phyloP scores from a whole-genome alignment of 92 coral and sea anemone species.

The Bergia sp. region DNA sequence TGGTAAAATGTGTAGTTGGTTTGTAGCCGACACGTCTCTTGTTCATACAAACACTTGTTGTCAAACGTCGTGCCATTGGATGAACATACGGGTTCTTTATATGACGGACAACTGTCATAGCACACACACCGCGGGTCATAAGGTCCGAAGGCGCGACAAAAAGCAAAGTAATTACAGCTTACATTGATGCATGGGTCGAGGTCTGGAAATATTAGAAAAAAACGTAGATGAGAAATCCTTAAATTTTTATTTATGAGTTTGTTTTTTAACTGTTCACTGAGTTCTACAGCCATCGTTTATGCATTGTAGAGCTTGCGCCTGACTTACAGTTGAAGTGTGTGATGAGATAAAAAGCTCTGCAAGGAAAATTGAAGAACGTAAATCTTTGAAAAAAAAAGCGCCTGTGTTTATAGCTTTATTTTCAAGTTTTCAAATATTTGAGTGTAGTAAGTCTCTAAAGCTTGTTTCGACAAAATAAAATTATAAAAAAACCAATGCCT shows the following conservation, averaged over 20 bases:
- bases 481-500: too few species aligned
- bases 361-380: too few species aligned
- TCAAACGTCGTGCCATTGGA: conserved; percentile 66
- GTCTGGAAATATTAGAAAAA: conserved; percentile 18
- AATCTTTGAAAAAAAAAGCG: too few species aligned
- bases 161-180: conserved; percentile 50
- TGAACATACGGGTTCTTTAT: conserved; percentile 66
- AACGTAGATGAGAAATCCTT: background rate
- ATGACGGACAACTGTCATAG: conserved; percentile 56
- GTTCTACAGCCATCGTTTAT: too few species aligned
- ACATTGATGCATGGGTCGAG: conserved; percentile 65
- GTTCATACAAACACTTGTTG: conserved; percentile 62
- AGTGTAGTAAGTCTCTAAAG: too few species aligned
- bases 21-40: conserved; percentile 50
- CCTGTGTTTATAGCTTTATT: too few species aligned
- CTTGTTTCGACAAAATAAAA: too few species aligned
- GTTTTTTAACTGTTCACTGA: too few species aligned
- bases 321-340: too few species aligned
- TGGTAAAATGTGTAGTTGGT: conserved; percentile 57
- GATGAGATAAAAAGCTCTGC: too few species aligned
- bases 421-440: too few species aligned
- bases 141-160: conserved; percentile 67
- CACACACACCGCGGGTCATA: conserved; percentile 62
- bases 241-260: background rate
- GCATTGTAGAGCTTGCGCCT: too few species aligned